Percentiles rank a stretch among this genome's conserved stretches.
These are phyloP conservation scores for Chloropsis hardwickii DNA, from an alignment of 2,113 vertebrate species.

Conservation along the genomic window DNA sequence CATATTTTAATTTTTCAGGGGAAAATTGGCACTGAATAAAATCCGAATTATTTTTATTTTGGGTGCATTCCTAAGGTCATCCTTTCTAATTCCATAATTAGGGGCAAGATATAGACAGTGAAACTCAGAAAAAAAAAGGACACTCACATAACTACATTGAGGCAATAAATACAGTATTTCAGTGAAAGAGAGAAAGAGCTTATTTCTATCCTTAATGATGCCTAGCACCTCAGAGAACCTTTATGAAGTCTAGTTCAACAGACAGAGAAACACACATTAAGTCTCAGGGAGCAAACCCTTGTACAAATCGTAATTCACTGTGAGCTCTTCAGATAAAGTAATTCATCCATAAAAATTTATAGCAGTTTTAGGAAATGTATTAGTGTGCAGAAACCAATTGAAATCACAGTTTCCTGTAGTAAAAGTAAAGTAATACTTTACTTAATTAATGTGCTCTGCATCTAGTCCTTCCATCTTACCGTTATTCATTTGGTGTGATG, in stretches of 20 bases:
- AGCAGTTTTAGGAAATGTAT: not conserved
- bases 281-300: not conserved
- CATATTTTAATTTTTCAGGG: not conserved
- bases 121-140: not conserved
- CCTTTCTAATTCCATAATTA: not conserved
- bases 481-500: not conserved
- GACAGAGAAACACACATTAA: not conserved
- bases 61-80: not conserved
- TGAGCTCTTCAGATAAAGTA: not conserved
- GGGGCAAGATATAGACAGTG: not conserved
- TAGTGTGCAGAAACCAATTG: not conserved
- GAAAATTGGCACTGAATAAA: not conserved
- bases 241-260: not conserved
- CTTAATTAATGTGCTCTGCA: not conserved
- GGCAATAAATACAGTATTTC: not conserved
- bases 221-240: not conserved
- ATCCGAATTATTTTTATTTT: not conserved
- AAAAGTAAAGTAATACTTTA: not conserved
- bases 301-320: not conserved
- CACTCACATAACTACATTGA: not conserved
- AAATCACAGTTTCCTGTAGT: not conserved
- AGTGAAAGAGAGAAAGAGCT: not conserved
- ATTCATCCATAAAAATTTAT: not conserved
- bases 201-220: not conserved
- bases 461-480: not conserved